These are phyloP conservation scores for Ceratosolen solmsi DNA, from an alignment of 1,140 invertebrate genomes.

Conservation along the genomic window DNA sequence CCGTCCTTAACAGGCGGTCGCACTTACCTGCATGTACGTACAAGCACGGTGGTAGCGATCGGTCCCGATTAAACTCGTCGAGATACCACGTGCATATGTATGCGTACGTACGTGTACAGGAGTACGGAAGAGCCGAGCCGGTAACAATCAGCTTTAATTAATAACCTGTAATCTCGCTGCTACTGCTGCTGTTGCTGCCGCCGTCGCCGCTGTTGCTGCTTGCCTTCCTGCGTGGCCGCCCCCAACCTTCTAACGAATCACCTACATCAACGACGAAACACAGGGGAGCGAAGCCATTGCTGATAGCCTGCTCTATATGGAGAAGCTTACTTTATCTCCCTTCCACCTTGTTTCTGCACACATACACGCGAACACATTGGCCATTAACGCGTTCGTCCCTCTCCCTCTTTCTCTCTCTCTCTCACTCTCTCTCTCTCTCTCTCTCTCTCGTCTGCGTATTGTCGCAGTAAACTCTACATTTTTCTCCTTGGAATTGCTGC, in stretches of 20 bases:
- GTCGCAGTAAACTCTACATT: background rate
- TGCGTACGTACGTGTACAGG: background rate
- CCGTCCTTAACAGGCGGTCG: slow-evolving; percentile 18
- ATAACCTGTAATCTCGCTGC: slow-evolving; percentile 64
- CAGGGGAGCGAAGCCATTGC: background rate
- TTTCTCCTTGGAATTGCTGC: background rate
- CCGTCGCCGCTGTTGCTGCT: background rate
- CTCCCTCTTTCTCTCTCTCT: background rate
- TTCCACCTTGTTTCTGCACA: slow-evolving; percentile 50
- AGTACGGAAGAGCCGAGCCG: slow-evolving; percentile 30
- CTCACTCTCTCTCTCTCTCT: background rate
- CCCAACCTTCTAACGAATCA: background rate
- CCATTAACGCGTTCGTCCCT: background rate
- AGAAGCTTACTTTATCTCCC: slow-evolving; percentile 26
- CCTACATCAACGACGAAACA: background rate
- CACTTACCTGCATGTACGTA: slow-evolving; percentile 43
- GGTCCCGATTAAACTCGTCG: slow-evolving; percentile 33
- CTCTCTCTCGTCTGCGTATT: too few species aligned
- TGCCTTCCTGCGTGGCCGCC: background rate
- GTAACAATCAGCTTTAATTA: slow-evolving; percentile 70
- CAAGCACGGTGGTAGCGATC: slow-evolving; percentile 33
- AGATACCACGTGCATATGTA: background rate
- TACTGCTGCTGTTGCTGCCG: background rate
- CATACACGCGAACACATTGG: too few species aligned
- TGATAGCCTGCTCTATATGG: slow-evolving; percentile 19